Percentiles rank a stretch among this genome's conserved stretches.
Conservation (phyloP, 2,113 vertebrate genomes). For the Indicator indicator region DNA sequence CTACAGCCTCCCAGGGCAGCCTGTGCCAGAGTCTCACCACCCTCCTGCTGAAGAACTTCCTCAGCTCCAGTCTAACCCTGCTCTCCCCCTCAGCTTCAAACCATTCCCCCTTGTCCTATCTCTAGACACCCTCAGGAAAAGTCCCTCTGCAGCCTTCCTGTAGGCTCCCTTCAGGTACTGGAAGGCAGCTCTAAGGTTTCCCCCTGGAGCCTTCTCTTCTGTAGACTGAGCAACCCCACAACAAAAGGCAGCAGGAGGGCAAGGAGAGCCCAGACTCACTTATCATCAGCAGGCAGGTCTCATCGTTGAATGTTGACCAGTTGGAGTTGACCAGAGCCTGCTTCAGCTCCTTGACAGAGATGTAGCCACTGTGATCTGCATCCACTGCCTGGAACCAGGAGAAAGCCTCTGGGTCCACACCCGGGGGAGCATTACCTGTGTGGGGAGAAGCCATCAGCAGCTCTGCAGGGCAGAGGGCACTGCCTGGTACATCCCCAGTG, state of each 20-base stretch:
- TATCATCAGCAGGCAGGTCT: conserved; percentile 95
- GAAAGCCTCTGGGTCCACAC: conserved; percentile 86
- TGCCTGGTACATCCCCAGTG: background rate
- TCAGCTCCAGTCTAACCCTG: too few relatives aligned
- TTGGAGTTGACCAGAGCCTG: conserved; percentile 95
- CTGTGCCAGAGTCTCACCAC: too few relatives aligned
- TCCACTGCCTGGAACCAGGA: conserved; percentile 95
- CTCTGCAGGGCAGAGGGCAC: background rate
- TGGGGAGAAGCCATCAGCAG: background rate
- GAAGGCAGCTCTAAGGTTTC: too few relatives aligned
- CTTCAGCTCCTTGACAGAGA: conserved; percentile 90
- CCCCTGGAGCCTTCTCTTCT: too few relatives aligned
- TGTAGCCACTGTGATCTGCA: conserved; percentile 87
- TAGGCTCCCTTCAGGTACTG: too few relatives aligned
- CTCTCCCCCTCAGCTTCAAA: too few relatives aligned
- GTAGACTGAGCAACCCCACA: too few relatives aligned
- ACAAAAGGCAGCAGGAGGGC: background rate
- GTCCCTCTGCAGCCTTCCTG: too few relatives aligned
- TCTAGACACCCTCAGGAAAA: too few relatives aligned
- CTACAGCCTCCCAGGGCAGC: too few relatives aligned
- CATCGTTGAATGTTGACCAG: conserved; percentile 91
- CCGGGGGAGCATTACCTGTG: conserved; percentile 82
- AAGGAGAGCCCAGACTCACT: conserved; percentile 80
- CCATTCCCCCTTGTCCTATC: too few relatives aligned
- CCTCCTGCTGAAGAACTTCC: too few relatives aligned